These are phyloP conservation scores for Alosa alosa DNA, from an alignment of 2,113 vertebrate genomes.

Conservation along the genomic window DNA sequence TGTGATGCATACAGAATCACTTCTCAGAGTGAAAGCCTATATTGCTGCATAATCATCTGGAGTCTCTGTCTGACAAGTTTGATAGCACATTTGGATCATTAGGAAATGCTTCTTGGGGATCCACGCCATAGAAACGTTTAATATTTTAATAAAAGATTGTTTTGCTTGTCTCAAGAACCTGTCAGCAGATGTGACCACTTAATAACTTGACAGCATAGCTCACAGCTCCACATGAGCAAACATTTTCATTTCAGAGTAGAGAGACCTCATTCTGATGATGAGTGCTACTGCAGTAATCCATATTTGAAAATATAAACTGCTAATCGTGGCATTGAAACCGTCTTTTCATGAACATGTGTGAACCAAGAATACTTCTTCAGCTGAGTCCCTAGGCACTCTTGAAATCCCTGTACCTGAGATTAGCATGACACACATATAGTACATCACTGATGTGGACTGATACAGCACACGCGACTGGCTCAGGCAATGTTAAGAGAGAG, in stretches of 20 bases:
- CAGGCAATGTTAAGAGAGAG: background rate
- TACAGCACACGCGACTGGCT: background rate
- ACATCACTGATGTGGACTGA: background rate
- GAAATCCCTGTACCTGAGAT: background rate
- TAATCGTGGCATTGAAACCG: background rate
- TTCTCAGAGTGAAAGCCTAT: background rate
- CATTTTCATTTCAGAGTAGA: background rate
- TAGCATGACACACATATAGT: background rate
- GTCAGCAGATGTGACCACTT: conserved; percentile 20
- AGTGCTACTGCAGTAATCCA: background rate
- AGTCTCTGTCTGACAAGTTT: background rate
- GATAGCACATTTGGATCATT: conserved; percentile 9
- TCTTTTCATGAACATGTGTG: background rate
- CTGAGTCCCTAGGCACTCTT: background rate
- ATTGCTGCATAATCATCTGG: conserved; percentile 6
- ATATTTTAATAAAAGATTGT: background rate
- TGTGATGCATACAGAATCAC: conserved; percentile 10
- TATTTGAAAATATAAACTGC: background rate
- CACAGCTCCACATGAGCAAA: background rate
- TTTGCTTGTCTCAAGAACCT: background rate
- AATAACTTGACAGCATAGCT: conserved; percentile 3
- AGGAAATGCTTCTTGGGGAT: background rate
- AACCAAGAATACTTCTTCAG: background rate
- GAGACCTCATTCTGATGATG: background rate
- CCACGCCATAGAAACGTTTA: background rate